Base-by-base conservation (phyloP, 1,140 invertebrate genomes). In the Drosophila burlai region DNA sequence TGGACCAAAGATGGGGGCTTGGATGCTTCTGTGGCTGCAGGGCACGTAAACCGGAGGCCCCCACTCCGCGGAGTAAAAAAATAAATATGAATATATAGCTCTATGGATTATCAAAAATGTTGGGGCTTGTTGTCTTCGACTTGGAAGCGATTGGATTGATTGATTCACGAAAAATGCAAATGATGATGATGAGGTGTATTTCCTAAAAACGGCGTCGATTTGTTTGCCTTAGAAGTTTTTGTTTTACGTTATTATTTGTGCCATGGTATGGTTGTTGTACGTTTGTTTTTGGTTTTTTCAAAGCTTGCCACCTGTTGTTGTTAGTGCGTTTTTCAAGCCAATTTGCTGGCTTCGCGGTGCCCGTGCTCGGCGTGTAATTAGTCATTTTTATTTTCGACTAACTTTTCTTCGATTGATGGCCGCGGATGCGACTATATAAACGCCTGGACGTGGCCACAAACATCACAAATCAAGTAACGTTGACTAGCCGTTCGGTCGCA, bases 141-240 rank as follows among this genome's bases (percentile, higher is more conserved):
- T 74, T 69, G 69, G 69, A 73, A 73, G 46, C 45, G 67, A 73
- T 78, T 74, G 62, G 60, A 81, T 84, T 89, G 84, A 89, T 89
- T 89, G 84, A 90, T 89, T 89, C 57, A 90, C 57, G 68, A 90
- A 90, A 90, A 89, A 89, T 89, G 84, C 81, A 90, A 89, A 89
- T 89, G 59, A 83, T 74, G 61, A 80, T 68, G 68, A 72, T 78
- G 74, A 75, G 81, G 67, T 57, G 54, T 89, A 89, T 89, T 89
- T 89, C 85, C 84, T 89, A 84, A 73, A 89, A 84, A 75, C 73
- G 81, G 76, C 81, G 66, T 64, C 57, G 66, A 71, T 84, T 90
- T 90, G 85, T 89, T 89, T 84, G 69, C 57, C 78, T 84, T 90
- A 89, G 81, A 89, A 84, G 85, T 78, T 86, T 79, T 79, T 74